These are phyloP conservation scores for Neotoma lepida DNA, from an alignment of 2,113 vertebrate genomes.

Conservation along the genomic window DNA sequence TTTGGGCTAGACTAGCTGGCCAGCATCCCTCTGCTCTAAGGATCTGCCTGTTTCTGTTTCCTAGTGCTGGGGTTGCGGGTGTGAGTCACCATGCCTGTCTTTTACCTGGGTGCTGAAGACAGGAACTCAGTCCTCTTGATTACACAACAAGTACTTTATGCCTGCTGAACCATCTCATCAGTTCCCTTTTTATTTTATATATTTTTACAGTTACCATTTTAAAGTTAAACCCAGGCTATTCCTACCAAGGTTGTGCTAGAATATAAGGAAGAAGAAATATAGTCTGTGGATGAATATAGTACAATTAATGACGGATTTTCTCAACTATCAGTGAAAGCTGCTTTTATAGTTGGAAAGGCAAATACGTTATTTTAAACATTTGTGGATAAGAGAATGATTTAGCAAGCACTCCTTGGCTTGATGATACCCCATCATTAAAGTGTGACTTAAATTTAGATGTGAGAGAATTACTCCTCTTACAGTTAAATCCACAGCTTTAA, in stretches of 20 bases:
- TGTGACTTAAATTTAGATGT: slow-evolving; percentile 49
- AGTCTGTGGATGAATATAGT: neutral
- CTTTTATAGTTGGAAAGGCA: slow-evolving; percentile 43
- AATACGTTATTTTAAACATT: slow-evolving; percentile 33
- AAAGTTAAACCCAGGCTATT: neutral
- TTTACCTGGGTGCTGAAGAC: no score
- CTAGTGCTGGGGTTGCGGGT: neutral
- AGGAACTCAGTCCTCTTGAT: neutral
- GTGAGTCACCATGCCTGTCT: neutral
- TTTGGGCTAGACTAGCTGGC: neutral
- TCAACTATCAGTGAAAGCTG: neutral
- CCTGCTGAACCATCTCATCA: neutral
- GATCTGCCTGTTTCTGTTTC: neutral
- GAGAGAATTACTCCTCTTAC: neutral
- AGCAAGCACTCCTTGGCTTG: slow-evolving; percentile 8
- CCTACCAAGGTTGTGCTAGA: neutral
- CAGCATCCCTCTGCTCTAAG: neutral
- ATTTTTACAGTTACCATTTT: neutral
- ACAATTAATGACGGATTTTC: slow-evolving; percentile 46
- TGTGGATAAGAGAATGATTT: slow-evolving; percentile 6
- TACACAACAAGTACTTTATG: neutral
- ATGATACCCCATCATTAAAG: slow-evolving; percentile 45
- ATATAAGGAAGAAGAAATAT: neutral
- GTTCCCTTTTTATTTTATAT: no score
- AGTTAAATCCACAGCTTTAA: slow-evolving; percentile 22